Evolutionary conservation across 2,797 vertebrate species (phyloP).

Genomic region (Pipistrellus kuhlii): DNA sequence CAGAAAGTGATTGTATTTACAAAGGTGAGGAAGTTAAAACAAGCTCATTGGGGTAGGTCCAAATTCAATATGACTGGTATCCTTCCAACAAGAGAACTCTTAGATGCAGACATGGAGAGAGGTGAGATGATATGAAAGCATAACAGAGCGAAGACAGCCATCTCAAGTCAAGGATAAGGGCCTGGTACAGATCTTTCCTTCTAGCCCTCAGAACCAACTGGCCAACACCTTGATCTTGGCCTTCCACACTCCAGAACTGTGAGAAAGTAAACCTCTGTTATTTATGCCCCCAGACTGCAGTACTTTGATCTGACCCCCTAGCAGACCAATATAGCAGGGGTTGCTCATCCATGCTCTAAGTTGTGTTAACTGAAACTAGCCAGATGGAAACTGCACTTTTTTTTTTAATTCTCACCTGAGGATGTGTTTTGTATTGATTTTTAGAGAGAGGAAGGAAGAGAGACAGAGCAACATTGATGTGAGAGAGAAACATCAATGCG

Average conservation of each 20-base stretch:
- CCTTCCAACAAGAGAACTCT: slow-evolving; percentile 6
- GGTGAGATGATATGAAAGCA: background rate
- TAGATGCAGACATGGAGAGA: background rate
- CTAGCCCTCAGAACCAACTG: background rate
- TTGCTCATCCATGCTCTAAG: background rate
- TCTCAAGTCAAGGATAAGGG: background rate
- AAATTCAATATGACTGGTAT: background rate
- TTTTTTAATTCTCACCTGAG: background rate
- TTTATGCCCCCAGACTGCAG: background rate
- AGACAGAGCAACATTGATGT: background rate
- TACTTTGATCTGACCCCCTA: background rate
- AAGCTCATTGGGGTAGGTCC: background rate
- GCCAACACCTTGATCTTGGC: background rate
- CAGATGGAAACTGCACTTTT: background rate
- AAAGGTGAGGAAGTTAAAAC: background rate
- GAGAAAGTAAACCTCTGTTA: background rate
- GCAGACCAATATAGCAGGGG: background rate
- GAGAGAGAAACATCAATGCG: background rate
- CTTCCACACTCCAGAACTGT: background rate
- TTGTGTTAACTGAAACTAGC: background rate
- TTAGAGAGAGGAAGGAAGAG: background rate
- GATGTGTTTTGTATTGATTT: background rate
- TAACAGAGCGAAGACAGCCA: background rate
- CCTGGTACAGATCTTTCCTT: background rate
- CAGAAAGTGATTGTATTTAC: background rate